Base-by-base conservation (phyloP, 2,113 vertebrate genomes). In the Aldabrachelys gigantea region DNA sequence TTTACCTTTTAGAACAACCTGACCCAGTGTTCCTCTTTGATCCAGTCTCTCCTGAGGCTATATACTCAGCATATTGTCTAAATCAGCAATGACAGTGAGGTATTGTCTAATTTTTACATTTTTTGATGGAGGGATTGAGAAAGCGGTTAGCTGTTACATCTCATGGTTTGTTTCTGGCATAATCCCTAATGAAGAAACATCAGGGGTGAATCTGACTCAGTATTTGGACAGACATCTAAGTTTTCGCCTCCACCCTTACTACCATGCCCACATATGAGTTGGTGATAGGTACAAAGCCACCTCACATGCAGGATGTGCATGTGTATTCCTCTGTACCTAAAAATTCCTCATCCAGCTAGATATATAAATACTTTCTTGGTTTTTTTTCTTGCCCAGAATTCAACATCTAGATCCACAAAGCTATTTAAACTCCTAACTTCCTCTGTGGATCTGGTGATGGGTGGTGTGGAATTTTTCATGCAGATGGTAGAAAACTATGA, bases 11-110 rank as follows among this genome's bases (percentile, higher is more conserved):
- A 14, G 14, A 87, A 41, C 27, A 14, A 69, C 8, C 17, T 5
- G 5, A 49, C 41, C 82, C 75, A 0, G 0, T 2, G 5, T 4
- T 35, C 31, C 62, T 17, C 35, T 35, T 69, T 35, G 31, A 65
- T 65, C 59, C 29, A 65, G 29, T 5, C 59, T 65, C 14, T 54
- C 35, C 62, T 4, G 24, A 35, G 3, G 9, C 1, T 2, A 86
- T 0, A 0, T 0, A 2, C 4, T 25, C 5, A 17, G n/a, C 6
- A 3, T 2, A 16, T 11, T 19, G 41, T 31, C 54, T 53, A 10
- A 1, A 0, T 38, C 50, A 0, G 47, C 0, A 6, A 49, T 21
- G 56, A 31, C 53, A 31, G 13, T 0, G 0, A 35, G 38, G 54
- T 3, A 19, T 57, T 69, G 47, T 27, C 80, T 19, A 69, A 69